These are phyloP conservation scores for Pituophis catenifer DNA, from an alignment of 2,113 vertebrate species.

Conservation along the genomic window DNA sequence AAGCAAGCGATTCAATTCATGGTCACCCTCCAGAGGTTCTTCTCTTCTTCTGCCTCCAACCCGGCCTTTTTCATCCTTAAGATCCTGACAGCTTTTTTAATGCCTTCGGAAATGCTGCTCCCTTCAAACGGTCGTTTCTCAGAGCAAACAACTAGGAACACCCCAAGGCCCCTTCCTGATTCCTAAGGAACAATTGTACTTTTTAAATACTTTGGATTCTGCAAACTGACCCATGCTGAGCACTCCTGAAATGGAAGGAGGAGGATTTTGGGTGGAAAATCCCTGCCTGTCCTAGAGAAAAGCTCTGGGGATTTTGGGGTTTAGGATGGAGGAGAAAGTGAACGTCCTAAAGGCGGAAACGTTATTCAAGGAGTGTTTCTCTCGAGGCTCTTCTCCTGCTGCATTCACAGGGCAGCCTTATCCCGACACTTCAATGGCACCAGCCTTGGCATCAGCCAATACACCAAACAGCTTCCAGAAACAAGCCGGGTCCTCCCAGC, in stretches of 20 bases:
- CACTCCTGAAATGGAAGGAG: background rate
- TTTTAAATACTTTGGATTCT: too few species aligned
- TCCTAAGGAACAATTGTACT: background rate
- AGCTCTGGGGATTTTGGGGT: too few species aligned
- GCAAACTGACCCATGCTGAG: too few species aligned
- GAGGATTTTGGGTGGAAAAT: too few species aligned
- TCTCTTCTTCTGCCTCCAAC: background rate
- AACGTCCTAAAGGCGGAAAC: background rate
- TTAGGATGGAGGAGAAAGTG: background rate
- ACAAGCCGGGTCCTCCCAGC: background rate
- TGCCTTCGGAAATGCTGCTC: too few species aligned
- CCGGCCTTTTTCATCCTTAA: rapidly evolving
- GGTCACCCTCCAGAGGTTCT: background rate
- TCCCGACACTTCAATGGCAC: too few species aligned
- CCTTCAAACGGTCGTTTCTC: background rate
- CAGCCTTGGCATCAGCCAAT: too few species aligned
- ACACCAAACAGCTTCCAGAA: too few species aligned
- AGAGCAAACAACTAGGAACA: background rate
- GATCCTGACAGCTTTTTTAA: too few species aligned
- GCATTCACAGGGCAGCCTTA: background rate
- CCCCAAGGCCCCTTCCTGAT: background rate
- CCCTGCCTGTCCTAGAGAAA: too few species aligned
- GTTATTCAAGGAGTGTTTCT: background rate
- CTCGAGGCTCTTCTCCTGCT: background rate
- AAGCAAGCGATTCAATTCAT: background rate